These are phyloP conservation scores for Leptatherina wallacei DNA, from an alignment of 2,797 vertebrate species.

Conservation along the genomic window DNA sequence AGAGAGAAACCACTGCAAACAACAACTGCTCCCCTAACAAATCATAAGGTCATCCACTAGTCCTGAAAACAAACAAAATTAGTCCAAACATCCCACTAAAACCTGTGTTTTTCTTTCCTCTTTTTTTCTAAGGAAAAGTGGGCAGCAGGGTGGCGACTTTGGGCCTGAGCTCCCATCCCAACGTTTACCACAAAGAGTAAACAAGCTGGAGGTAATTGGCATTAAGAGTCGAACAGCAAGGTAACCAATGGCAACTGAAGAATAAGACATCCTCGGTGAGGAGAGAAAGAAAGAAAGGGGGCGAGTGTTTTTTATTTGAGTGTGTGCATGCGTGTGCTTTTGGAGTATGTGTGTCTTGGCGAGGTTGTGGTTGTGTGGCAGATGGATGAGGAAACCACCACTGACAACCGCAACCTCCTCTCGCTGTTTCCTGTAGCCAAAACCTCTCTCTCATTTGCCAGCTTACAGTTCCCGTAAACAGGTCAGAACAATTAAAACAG, in stretches of 20 bases:
- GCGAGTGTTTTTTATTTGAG: conserved; percentile 51
- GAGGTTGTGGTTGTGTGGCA: conserved; percentile 61
- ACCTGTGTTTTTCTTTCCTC: background rate
- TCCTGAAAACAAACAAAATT: conserved; percentile 30
- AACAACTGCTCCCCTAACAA: conserved; percentile 49
- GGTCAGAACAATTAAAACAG: background rate
- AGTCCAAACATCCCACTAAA: conserved; percentile 25
- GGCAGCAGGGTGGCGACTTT: conserved; percentile 7
- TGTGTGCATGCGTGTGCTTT: conserved; percentile 16
- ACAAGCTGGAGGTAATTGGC: conserved; percentile 74
- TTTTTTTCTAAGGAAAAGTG: conserved; percentile 23
- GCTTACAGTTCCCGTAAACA: conserved; percentile 22
- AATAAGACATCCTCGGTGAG: conserved; percentile 64
- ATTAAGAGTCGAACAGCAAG: conserved; percentile 75
- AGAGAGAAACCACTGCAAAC: conserved; percentile 54
- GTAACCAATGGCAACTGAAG: conserved; percentile 84
- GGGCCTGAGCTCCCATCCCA: conserved; percentile 39
- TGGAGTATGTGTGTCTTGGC: conserved; percentile 51
- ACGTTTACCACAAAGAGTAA: conserved; percentile 60
- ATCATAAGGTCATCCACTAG: conserved; percentile 39
- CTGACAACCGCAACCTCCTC: conserved; percentile 63
- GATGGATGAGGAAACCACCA: conserved; percentile 73
- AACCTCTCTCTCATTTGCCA: conserved; percentile 35
- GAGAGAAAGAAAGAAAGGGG: conserved; percentile 38
- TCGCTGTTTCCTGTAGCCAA: conserved; percentile 52